Evolutionary conservation across 1,140 invertebrate species (phyloP).

Genomic region (Drosophila elegans): DNA sequence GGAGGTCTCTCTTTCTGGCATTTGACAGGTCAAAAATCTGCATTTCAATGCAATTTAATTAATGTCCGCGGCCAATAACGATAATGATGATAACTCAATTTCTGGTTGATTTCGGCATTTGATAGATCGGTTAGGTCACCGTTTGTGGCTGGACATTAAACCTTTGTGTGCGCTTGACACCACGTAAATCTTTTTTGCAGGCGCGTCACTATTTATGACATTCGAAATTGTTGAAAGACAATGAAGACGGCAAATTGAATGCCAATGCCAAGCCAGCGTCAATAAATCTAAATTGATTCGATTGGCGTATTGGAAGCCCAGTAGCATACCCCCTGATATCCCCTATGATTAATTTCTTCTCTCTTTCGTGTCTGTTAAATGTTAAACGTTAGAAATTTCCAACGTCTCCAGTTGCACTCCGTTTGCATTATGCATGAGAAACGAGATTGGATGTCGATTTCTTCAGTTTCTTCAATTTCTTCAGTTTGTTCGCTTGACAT

Average conservation of each 20-base stretch:
- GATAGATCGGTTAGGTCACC: constrained; percentile 21
- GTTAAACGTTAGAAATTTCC: constrained; percentile 67
- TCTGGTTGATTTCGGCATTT: constrained; percentile 8
- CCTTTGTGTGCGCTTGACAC: constrained; percentile 19
- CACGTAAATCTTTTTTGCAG: constrained; percentile 21
- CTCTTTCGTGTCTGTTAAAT: constrained; percentile 28
- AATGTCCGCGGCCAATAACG: constrained; percentile 28
- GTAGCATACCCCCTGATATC: constrained; percentile 41
- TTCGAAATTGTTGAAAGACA: constrained; percentile 39
- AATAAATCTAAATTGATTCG: constrained; percentile 67
- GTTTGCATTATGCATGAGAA: constrained; percentile 72
- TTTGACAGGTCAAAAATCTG: constrained; percentile 46
- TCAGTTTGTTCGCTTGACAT: constrained; percentile 40
- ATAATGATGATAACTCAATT: constrained; percentile 60
- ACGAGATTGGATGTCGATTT: constrained; percentile 29
- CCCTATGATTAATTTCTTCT: constrained; percentile 37
- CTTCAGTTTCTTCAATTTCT: constrained; percentile 3
- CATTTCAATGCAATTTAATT: constrained; percentile 65
- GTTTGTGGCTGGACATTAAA: constrained; percentile 26
- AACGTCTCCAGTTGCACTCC: constrained; percentile 63
- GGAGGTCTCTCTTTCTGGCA: constrained; percentile 23
- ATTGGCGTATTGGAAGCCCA: constrained; percentile 59
- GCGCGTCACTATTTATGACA: constrained; percentile 60
- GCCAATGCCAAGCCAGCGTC: constrained; percentile 60
- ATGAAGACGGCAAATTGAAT: constrained; percentile 60